Evolutionary conservation across 2,888 invertebrate species (phyloP).

Genomic region (Thymelicus sylvestris): DNA sequence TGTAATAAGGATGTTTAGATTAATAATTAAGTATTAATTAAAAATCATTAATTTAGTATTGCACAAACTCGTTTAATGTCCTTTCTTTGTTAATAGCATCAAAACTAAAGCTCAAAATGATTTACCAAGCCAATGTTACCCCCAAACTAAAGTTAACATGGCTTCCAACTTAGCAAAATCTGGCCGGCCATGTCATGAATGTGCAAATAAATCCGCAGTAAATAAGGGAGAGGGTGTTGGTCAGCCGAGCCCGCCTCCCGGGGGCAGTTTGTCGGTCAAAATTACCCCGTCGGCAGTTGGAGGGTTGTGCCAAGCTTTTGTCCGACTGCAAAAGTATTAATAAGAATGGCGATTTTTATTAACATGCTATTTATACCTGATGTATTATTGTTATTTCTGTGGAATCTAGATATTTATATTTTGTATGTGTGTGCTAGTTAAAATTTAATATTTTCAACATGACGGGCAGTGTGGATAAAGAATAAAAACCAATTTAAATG

Average conservation of each 20-base stretch:
- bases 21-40: too few relatives aligned
- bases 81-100: neutral
- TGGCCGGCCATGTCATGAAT: slow-evolving; percentile 61
- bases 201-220: slow-evolving; percentile 73
- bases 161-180: slow-evolving; percentile 32
- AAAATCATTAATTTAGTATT: too few relatives aligned
- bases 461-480: too few relatives aligned
- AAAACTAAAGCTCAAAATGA: neutral
- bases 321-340: neutral
- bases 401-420: neutral
- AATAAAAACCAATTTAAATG: too few relatives aligned
- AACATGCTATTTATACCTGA: neutral
- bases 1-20: too few relatives aligned
- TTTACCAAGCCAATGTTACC: slow-evolving; percentile 3
- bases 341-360: neutral
- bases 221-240: slow-evolving; percentile 72
- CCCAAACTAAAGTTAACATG: slow-evolving; percentile 26
- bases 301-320: slow-evolving; percentile 41
- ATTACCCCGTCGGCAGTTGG: slow-evolving; percentile 49
- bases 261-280: slow-evolving; percentile 49
- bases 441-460: neutral
- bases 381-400: neutral
- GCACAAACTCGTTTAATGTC: too few relatives aligned
- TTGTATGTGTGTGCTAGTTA: neutral
- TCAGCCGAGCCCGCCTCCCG: slow-evolving; percentile 61